Evolutionary conservation across 1,140 invertebrate species (phyloP).

Genomic region (Aplysia californica): DNA sequence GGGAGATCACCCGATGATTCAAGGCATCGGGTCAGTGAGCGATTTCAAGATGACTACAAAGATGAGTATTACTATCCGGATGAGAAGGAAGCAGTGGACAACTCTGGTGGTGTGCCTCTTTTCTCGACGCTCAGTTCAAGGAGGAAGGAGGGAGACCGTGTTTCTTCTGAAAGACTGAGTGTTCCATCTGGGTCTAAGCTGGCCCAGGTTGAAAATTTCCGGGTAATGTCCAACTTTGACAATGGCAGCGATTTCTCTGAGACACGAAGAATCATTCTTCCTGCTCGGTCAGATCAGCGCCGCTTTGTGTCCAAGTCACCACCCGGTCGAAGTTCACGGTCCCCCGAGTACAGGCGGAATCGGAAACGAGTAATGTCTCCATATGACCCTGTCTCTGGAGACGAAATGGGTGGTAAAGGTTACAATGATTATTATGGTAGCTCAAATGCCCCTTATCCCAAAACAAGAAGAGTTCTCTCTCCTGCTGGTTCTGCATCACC

Average conservation of each 20-base stretch:
- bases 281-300: constrained; percentile 2
- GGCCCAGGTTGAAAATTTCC: constrained; percentile 16
- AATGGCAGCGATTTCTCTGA: constrained; percentile 7
- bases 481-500: too few species aligned
- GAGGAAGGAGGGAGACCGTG: constrained; percentile 10
- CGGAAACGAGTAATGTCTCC: too few species aligned
- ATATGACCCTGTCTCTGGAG: too few species aligned
- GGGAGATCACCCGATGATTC: background rate
- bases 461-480: too few species aligned
- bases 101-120: background rate
- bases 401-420: too few species aligned
- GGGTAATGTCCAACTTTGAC: constrained; percentile 6
- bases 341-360: background rate
- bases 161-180: background rate
- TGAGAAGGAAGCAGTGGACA: background rate
- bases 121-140: background rate
- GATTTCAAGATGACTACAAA: constrained; percentile 18
- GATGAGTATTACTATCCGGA: constrained; percentile 22
- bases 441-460: too few species aligned
- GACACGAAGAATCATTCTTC: background rate
- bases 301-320: background rate
- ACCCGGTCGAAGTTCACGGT: too few species aligned
- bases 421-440: too few species aligned
- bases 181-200: background rate
- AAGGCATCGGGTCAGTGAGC: background rate